Conservation (phyloP, 2,888 invertebrate species). For the Capitulum mitella region DNA sequence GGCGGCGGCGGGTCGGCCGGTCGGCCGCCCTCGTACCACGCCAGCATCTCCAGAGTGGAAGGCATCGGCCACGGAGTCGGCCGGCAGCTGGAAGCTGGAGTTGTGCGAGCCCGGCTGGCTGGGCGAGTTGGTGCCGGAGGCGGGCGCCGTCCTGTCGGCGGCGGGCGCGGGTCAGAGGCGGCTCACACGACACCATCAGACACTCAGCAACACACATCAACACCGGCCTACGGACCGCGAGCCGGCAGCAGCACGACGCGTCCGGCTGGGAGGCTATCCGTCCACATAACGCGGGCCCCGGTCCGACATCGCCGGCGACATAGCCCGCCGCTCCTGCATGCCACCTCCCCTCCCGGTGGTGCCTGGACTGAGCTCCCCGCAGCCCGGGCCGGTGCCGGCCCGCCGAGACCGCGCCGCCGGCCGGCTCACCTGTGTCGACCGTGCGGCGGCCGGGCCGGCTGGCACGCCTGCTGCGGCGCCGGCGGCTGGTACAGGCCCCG, state of each 20-base stretch:
- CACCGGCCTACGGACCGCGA: too few relatives aligned
- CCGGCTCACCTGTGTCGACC: conserved; percentile 5
- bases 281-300: too few relatives aligned
- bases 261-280: too few relatives aligned
- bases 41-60: conserved; percentile 53
- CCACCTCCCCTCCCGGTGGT: too few relatives aligned
- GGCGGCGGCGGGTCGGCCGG: background rate
- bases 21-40: conserved; percentile 47
- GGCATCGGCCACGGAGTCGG: conserved; percentile 45
- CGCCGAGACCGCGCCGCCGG: background rate
- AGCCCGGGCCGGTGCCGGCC: background rate
- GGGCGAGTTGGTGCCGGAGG: conserved; percentile 36
- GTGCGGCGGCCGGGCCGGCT: background rate
- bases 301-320: too few relatives aligned
- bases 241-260: too few relatives aligned
- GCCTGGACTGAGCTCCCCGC: background rate
- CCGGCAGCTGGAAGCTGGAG: conserved; percentile 26
- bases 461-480: conserved; percentile 15
- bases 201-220: too few relatives aligned
- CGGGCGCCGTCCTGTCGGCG: conserved; percentile 17
- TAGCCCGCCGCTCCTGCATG: too few relatives aligned
- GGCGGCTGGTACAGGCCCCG: conserved; percentile 38
- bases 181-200: too few relatives aligned
- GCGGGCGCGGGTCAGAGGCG: background rate
- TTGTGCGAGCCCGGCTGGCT: conserved; percentile 40